Evolutionary conservation across 2,797 vertebrate species (phyloP).

Genomic region (Danio aesculapii): DNA sequence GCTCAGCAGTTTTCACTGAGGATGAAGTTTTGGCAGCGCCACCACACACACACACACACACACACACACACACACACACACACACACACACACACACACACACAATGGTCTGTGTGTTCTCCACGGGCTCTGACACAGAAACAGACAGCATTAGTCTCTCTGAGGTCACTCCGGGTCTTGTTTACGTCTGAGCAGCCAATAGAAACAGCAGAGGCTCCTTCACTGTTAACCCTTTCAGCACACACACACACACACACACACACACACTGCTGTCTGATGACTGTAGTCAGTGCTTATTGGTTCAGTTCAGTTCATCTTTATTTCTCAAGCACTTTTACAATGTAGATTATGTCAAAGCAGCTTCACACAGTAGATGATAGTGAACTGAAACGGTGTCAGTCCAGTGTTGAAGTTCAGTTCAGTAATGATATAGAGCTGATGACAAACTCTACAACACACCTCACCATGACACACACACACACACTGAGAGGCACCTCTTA

Average conservation of each 20-base stretch:
- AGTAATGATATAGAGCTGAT: conserved; percentile 59
- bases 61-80: conserved; percentile 13
- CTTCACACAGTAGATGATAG: no score
- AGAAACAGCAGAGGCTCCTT: conserved; percentile 72
- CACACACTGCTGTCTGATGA: no score
- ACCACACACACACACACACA: no score
- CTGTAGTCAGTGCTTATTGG: conserved; percentile 36
- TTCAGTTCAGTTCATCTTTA: no score
- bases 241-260: no score
- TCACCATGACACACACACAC: no score
- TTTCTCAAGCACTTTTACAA: no score
- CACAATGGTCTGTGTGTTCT: conserved; percentile 84
- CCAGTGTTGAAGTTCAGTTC: no score
- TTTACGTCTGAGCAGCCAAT: conserved; percentile 85
- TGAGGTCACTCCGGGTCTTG: conserved; percentile 81
- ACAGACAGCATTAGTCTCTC: conserved; percentile 86
- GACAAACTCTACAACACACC: conserved; percentile 67
- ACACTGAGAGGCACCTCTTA: no score
- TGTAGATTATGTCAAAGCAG: no score
- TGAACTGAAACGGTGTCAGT: no score
- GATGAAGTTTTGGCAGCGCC: conserved; percentile 75
- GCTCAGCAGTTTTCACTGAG: conserved; percentile 73
- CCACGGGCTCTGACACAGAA: conserved; percentile 72
- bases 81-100: no score
- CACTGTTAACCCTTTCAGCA: conserved; percentile 70